Evolutionary conservation across 2,797 vertebrate species (phyloP), one percentile per base, ranked within the genome.

Genomic region (Leptoclinus maculatus): DNA sequence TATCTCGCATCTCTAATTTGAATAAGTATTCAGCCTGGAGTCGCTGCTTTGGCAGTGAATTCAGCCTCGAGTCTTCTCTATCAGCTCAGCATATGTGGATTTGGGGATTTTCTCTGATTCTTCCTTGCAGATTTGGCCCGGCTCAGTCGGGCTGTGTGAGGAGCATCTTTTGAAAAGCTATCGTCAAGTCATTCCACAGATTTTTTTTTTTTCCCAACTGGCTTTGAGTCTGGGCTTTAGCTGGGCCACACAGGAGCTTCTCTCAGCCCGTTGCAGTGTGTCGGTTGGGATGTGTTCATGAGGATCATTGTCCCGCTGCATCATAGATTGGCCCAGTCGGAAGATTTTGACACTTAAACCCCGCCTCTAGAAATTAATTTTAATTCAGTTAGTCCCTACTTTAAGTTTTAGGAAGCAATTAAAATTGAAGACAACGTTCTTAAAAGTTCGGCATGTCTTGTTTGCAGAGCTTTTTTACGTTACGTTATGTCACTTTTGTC

Each of bases 41-140:
- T 82, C 67, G 16, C 59, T 63, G 2, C 80, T 66, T 69, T 60
- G 54, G 76, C 80, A 79, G 77, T 58, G 79, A 57, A 53, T 66
- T 83, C 73, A 63, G 69, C 56, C 76, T 19, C 0, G 32, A 71
- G 68, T 83, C 71, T 54, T 79, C 66, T 86, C 71, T 72, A 77
- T 84, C 83, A 72, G 78, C 83, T 82, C 47, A 0, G 76, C 80
- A 54, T 58, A 38, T 76, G 84, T 76, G 86, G 89, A 88, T 87
- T 88, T 86, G 70, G 53, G 88, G 87, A 88, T 91, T 88, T 89
- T 78, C 78, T 86, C 85, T 64, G 84, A 89, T 86, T 91, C 73
- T 79, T 72, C 77, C 67, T 66, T 25, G 60, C 87, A 87, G 90
- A 85, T 86, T 82, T 83, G 82, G 39, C 80, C 57, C 4, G 75